Conservation (phyloP, 2,113 vertebrate genomes). For the Anarrhichthys ocellatus region DNA sequence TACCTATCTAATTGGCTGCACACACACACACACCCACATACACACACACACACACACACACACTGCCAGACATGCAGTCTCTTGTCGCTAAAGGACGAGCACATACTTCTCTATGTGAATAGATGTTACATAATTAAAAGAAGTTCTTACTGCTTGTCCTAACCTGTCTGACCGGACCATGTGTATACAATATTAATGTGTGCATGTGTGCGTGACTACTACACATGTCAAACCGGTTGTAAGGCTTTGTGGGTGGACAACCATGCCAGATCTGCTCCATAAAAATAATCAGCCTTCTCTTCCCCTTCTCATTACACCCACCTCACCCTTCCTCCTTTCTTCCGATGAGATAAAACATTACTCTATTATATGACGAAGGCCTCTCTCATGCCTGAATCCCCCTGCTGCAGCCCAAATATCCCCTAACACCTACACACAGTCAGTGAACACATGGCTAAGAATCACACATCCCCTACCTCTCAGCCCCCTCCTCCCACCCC, state of each 20-base stretch:
- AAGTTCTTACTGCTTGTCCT: slow-evolving; percentile 49
- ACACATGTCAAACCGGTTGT: slow-evolving; percentile 40
- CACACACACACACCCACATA: slow-evolving; percentile 13
- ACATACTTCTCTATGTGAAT: slow-evolving; percentile 59
- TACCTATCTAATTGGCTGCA: neutral
- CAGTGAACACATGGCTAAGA: slow-evolving; percentile 63
- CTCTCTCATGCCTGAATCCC: slow-evolving; percentile 74
- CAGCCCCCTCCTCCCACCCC: slow-evolving; percentile 31
- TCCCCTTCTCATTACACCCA: slow-evolving; percentile 49
- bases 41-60: slow-evolving; percentile 10
- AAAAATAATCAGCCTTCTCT: slow-evolving; percentile 60
- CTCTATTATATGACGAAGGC: slow-evolving; percentile 70
- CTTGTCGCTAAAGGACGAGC: slow-evolving; percentile 49
- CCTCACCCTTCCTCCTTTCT: slow-evolving; percentile 38
- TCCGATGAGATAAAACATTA: slow-evolving; percentile 76
- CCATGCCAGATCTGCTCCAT: slow-evolving; percentile 54
- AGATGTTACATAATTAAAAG: slow-evolving; percentile 60
- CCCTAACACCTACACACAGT: slow-evolving; percentile 76
- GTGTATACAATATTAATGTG: slow-evolving; percentile 33
- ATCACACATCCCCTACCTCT: slow-evolving; percentile 56
- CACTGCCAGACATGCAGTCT: slow-evolving; percentile 40
- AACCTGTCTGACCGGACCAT: slow-evolving; percentile 65
- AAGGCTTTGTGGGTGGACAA: slow-evolving; percentile 61
- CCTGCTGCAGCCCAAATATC: slow-evolving; percentile 69
- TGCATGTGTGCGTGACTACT: slow-evolving; percentile 19